These are phyloP conservation scores for Bagarius yarrelli DNA, from an alignment of 2,113 vertebrate species.

Conservation along the genomic window DNA sequence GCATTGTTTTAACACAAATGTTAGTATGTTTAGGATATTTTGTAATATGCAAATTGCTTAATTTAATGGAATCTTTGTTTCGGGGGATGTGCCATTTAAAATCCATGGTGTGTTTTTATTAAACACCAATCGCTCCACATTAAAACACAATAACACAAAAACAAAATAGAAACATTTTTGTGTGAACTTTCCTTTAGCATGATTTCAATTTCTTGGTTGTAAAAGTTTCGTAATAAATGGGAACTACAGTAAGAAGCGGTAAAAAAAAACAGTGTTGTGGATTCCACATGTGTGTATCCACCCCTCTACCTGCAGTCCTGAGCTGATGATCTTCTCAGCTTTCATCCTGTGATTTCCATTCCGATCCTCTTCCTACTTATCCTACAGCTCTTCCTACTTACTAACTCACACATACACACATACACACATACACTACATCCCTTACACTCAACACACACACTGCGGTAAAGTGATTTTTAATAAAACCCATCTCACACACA, in stretches of 20 bases:
- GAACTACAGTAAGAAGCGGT: not conserved
- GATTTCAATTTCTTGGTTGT: too few species aligned
- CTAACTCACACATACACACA: not conserved
- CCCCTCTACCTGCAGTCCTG: constrained; percentile 17
- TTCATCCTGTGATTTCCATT: constrained; percentile 28
- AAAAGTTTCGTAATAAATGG: not conserved
- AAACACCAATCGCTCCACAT: too few species aligned
- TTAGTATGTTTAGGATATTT: not conserved
- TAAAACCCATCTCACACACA: constrained; percentile 1
- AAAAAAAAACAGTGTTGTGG: not conserved
- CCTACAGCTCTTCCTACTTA: not conserved
- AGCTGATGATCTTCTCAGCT: constrained; percentile 17
- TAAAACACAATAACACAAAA: too few species aligned
- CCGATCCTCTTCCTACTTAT: not conserved
- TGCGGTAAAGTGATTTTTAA: not conserved
- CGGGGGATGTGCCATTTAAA: too few species aligned
- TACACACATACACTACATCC: not conserved
- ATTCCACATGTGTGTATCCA: constrained; percentile 3
- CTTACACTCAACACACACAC: not conserved
- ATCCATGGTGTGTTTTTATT: too few species aligned
- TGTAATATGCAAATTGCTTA: too few species aligned
- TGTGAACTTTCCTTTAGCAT: too few species aligned
- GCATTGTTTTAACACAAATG: not conserved
- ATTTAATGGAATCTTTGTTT: too few species aligned
- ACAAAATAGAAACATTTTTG: too few species aligned